These are phyloP conservation scores for Ferrisia virgata DNA, from an alignment of 2,888 invertebrate genomes.

Conservation along the genomic window DNA sequence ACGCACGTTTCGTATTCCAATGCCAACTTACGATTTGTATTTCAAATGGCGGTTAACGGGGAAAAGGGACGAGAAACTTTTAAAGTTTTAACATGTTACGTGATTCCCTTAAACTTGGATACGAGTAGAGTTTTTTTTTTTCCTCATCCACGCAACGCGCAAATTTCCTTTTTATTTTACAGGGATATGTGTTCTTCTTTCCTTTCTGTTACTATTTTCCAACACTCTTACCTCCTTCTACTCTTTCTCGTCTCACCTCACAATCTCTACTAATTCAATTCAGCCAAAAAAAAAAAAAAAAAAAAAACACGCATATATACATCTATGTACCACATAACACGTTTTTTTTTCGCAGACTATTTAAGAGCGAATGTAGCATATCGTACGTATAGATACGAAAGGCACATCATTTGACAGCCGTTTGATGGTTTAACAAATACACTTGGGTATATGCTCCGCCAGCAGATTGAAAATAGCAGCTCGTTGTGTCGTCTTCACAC, in stretches of 20 bases:
- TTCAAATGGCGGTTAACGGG: neutral
- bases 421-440: conserved; percentile 32
- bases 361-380: neutral
- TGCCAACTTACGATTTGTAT: conserved; percentile 1
- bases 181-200: neutral
- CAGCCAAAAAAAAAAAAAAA: neutral
- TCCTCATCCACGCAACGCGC: neutral
- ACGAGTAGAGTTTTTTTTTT: neutral
- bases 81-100: conserved; percentile 30
- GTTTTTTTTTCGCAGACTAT: neutral
- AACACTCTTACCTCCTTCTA: too few relatives aligned
- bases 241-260: neutral
- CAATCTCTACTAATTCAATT: neutral
- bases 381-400: neutral
- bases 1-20: neutral
- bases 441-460: neutral
- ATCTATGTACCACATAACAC: neutral
- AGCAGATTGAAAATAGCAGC: conserved; percentile 15
- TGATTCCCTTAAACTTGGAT: neutral
- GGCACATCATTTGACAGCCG: conserved; percentile 18
- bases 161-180: neutral
- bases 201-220: neutral
- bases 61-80: neutral
- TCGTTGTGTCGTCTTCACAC: neutral
- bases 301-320: neutral